Evolutionary conservation across 2,113 vertebrate species (phyloP).

Genomic region (Gnathonemus longibarbis): DNA sequence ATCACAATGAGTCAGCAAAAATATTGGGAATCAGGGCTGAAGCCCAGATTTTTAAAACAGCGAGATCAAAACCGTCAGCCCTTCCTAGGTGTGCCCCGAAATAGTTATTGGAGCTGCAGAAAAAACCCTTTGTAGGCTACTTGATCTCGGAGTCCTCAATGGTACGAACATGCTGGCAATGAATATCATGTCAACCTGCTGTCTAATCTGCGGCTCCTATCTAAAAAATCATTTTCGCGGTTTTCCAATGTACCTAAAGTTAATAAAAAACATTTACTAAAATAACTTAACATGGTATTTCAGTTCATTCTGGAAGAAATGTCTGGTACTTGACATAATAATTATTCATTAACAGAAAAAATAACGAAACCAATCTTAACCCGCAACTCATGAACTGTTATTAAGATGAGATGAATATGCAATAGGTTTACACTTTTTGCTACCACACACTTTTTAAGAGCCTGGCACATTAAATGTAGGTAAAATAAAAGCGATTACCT

Average conservation of each 20-base stretch:
- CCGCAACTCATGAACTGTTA: not conserved
- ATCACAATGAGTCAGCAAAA: not conserved
- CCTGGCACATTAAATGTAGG: not conserved
- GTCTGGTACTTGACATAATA: not conserved
- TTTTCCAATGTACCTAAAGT: not conserved
- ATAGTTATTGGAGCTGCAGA: not conserved
- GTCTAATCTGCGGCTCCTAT: not conserved
- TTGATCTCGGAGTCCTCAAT: too few relatives aligned
- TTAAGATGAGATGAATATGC: not conserved
- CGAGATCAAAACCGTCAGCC: not conserved
- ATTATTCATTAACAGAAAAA: not conserved
- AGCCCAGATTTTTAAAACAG: not conserved
- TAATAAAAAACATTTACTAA: not conserved
- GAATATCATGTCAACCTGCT: too few relatives aligned
- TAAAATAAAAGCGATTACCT: not conserved
- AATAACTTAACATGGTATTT: not conserved
- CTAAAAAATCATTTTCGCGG: not conserved
- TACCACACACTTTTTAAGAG: not conserved
- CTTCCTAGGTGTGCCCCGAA: not conserved
- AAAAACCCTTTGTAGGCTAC: not conserved
- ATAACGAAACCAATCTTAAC: not conserved
- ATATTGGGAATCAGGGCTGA: not conserved
- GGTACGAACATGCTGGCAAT: too few relatives aligned
- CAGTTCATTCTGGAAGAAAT: not conserved
- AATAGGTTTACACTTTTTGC: not conserved